These are phyloP conservation scores for Helogale parvula DNA, from an alignment of 2,113 vertebrate genomes.

Conservation along the genomic window DNA sequence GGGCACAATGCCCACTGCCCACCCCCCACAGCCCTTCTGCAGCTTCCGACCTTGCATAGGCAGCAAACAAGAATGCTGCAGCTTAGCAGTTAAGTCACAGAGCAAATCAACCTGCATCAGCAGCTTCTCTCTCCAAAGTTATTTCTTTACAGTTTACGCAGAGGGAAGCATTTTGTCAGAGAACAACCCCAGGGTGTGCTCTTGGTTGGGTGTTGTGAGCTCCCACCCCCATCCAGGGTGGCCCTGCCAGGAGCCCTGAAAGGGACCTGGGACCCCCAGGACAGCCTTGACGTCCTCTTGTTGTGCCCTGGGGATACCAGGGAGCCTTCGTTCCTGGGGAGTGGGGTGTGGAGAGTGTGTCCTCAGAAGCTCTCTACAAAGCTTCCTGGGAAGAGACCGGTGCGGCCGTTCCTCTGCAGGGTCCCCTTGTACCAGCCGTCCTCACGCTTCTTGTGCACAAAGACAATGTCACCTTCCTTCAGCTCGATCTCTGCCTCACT, in stretches of 20 bases:
- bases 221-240: conserved; percentile 25
- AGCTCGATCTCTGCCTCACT: conserved; percentile 99
- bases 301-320: conserved; percentile 79
- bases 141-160: conserved; percentile 82
- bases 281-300: conserved; percentile 70
- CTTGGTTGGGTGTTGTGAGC: conserved; percentile 76
- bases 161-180: conserved; percentile 72
- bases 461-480: conserved; percentile 97
- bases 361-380: conserved; percentile 98
- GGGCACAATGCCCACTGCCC: conserved; percentile 8
- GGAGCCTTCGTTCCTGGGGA: conserved; percentile 57
- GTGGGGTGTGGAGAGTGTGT: accelerated
- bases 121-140: conserved; percentile 67
- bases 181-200: conserved; percentile 74
- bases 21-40: conserved; percentile 15
- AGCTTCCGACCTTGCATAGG: conserved; percentile 80
- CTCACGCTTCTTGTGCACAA: conserved; percentile 98
- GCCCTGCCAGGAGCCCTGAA: conserved; percentile 72
- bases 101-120: conserved; percentile 76
- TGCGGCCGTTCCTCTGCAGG: conserved; percentile 96
- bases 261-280: conserved; percentile 64
- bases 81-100: conserved; percentile 83
- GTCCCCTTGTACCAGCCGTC: conserved; percentile 99
- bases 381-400: conserved; percentile 97
- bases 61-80: conserved; percentile 84